Evolutionary conservation across 2,888 invertebrate species (phyloP).

Genomic region (Sicus ferrugineus): DNA sequence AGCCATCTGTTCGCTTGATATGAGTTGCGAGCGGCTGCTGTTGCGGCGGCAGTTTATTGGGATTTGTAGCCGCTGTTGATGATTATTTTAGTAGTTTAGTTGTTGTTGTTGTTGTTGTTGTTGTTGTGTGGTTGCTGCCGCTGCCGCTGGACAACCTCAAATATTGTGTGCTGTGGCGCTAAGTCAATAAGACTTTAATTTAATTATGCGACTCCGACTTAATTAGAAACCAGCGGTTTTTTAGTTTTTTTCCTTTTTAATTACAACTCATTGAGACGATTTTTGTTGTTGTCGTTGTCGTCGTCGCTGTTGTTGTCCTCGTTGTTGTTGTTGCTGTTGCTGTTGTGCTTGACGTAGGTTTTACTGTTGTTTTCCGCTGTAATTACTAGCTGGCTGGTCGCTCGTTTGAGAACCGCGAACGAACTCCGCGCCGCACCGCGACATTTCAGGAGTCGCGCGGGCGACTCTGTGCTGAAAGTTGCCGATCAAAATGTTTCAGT

Average conservation of each 20-base stretch:
- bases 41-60: not conserved
- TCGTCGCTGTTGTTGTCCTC: not conserved
- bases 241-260: constrained; percentile 28
- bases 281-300: not conserved
- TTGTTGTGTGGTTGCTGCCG: not conserved
- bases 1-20: not conserved
- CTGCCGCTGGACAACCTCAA: not conserved
- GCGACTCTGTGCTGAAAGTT: not conserved
- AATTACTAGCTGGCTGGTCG: not conserved
- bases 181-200: constrained; percentile 57
- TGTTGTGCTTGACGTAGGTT: not conserved
- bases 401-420: no score
- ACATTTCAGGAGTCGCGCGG: no score
- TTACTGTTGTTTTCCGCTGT: not conserved
- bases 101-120: not conserved
- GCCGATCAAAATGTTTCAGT: not conserved
- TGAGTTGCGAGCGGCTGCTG: not conserved
- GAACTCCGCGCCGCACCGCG: no score
- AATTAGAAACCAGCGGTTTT: constrained; percentile 49
- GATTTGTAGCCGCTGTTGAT: not conserved
- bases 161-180: constrained; percentile 32
- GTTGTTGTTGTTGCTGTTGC: not conserved
- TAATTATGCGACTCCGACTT: constrained; percentile 57
- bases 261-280: not conserved
- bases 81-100: not conserved